Evolutionary conservation across 2,888 invertebrate genomes (phyloP), one percentile per base, ranked within the genome.

Genomic region (Malacosoma neustria): DNA sequence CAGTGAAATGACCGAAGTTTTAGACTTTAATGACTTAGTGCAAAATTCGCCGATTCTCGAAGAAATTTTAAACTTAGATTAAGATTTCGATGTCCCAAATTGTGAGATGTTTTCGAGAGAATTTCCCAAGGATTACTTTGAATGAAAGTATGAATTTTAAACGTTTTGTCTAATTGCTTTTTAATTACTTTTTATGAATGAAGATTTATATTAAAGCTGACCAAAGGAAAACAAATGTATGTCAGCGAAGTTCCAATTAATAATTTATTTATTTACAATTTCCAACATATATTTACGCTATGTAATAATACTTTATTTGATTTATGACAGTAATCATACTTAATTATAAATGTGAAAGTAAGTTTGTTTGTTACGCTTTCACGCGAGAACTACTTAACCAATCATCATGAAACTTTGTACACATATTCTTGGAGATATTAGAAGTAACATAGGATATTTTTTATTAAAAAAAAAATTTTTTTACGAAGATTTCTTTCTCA

Each of bases 21-120:
- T 75, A 81, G 81, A 84, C 85, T 85, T 85, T 85, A 84, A 85
- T 85, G 85, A 85, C 85, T 85, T 85, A 85, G 82, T 85, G 79
- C 77, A 74, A 84, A 85, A 81, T 82, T 82, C 70, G 82, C 79
- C 75, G 85, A 85, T 84, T 80, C 73, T 63, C 77, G 66, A 73
- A 81, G 77, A 84, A 82, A 80, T 80, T 82, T 84, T 85, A 84
- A 85, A 85, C 85, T 84, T 82, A 82, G 82, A 82, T 84, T 85
- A 84, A 82, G 81, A 84, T 81, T 82, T 73, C 69, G 74, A 80
- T 72, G 80, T 81, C 79, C 72, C 67, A 73, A 79, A 76, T 71
- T 71, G 70, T 61, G 69, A 71, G 72, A 82, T 75, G 72, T 75
- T 82, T 75, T 72, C 61, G 55, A 59, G 61, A 72, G 69, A 71